Conservation (phyloP, 1,140 invertebrate species). For the Atta colombica region DNA sequence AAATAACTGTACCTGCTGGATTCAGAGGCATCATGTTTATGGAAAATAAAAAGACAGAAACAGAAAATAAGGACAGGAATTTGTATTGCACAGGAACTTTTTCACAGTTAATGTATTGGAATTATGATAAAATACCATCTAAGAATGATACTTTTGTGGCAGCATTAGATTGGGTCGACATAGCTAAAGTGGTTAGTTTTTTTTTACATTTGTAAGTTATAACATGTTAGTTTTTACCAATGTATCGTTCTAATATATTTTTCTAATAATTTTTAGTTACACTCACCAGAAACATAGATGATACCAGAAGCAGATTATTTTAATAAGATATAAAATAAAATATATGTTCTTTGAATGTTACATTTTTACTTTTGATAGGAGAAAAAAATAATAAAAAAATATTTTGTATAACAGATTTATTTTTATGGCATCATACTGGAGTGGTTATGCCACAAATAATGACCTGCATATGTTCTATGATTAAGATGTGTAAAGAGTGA, state of each 20-base stretch:
- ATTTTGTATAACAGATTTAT: conserved; percentile 60
- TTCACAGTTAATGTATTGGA: conserved; percentile 91
- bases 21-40: conserved; percentile 90
- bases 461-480: conserved; percentile 49
- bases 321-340: neutral
- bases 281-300: conserved; percentile 70
- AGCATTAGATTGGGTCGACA: conserved; percentile 92
- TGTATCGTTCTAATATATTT: conserved; percentile 45
- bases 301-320: conserved; percentile 27
- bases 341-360: conserved; percentile 52
- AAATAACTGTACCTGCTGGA: conserved; percentile 88
- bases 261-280: conserved; percentile 73
- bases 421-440: conserved; percentile 58
- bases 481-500: conserved; percentile 29
- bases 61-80: conserved; percentile 88
- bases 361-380: conserved; percentile 54
- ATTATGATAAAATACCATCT: conserved; percentile 92
- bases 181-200: conserved; percentile 90
- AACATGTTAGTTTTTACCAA: neutral
- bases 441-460: conserved; percentile 64
- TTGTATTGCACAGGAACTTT: conserved; percentile 89
- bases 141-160: conserved; percentile 90
- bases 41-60: conserved; percentile 88
- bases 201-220: conserved; percentile 25
- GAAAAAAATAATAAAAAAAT: conserved; percentile 16